Evolutionary conservation across 2,113 vertebrate species (phyloP).

Genomic region (Macaca nemestrina): DNA sequence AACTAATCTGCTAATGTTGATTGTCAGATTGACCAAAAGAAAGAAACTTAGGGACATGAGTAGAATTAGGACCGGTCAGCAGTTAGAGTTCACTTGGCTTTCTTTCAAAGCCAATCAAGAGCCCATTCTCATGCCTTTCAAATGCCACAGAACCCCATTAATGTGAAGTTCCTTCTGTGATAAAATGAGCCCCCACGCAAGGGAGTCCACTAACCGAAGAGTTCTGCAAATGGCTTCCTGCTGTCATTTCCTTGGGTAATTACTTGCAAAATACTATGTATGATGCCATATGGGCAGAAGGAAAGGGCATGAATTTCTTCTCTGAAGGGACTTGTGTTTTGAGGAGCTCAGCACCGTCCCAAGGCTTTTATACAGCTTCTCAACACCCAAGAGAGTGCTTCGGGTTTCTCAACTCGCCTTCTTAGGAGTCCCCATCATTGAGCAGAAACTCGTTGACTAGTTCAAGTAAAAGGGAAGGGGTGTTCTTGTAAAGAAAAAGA

Average conservation of each 20-base stretch:
- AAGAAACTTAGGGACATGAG: neutral
- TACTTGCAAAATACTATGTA: neutral
- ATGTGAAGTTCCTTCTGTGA: neutral
- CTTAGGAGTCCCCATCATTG: neutral
- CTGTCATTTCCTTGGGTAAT: neutral
- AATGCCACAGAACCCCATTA: neutral
- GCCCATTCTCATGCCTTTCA: neutral
- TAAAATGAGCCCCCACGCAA: neutral
- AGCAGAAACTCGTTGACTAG: neutral
- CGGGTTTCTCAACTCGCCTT: neutral
- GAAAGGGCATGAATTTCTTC: neutral
- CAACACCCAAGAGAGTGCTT: neutral
- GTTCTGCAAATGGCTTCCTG: neutral
- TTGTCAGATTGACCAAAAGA: constrained; percentile 16
- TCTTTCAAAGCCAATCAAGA: neutral
- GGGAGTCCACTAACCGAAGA: neutral
- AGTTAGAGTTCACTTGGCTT: neutral
- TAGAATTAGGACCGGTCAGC: neutral
- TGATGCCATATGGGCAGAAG: neutral
- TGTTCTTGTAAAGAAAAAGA: neutral
- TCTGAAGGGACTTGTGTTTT: neutral
- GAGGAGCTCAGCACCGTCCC: neutral
- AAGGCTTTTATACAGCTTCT: neutral
- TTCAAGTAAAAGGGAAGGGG: neutral
- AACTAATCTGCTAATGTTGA: neutral